Evolutionary conservation across 2,113 vertebrate genomes (phyloP), one percentile per base, ranked within the genome.

Genomic region (Mixornis gularis): DNA sequence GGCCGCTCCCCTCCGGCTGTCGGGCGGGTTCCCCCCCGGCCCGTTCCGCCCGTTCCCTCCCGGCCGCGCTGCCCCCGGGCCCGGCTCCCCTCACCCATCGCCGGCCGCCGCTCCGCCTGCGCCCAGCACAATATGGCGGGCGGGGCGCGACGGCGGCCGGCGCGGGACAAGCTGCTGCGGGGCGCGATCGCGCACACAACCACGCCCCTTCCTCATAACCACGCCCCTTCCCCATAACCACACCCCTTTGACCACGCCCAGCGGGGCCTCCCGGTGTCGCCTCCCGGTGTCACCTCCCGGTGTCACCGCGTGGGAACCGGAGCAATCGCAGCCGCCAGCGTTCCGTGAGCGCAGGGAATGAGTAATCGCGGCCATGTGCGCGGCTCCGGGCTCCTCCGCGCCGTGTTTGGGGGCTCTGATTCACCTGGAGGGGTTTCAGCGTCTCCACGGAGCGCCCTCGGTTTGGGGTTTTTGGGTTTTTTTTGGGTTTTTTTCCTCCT

Each of bases 381-480:
- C 60, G 4, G n/a, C 40, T 53, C 48, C 44, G 0, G 25, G 41
- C 34, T 55, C 43, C 60, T 25, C 38, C 6, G 10, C 2, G 26
- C 10, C 29, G 17, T 32, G 36, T 41, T 53, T 38, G 12, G 3
- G 21, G 1, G 40, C 73, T 2, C n/a, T 22, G 71, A 60, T 82
- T 52, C 85, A 56, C 87, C 81, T 20, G 8, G 29, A 29, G 13
- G 1, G 27, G 21, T n/a, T 29, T 29, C 40, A 9, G 56, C 32
- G 1, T 6, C 88, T 36, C 26, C 5, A 3, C 14, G 13, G 10
- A 44, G 17, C 24, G 0, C 32, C 20, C 2, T 8, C 13, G 1
- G 10, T 38, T 51, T 3, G 1, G 13, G 36, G 13, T 13, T 40
- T 40, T 38, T 38, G 38, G 36, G 41, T 43, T 43, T 17, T 17